Percentiles rank a stretch among this genome's conserved stretches.
Conservation (phyloP, 2,113 vertebrate genomes). For the Dolichallabes microphthalmus region DNA sequence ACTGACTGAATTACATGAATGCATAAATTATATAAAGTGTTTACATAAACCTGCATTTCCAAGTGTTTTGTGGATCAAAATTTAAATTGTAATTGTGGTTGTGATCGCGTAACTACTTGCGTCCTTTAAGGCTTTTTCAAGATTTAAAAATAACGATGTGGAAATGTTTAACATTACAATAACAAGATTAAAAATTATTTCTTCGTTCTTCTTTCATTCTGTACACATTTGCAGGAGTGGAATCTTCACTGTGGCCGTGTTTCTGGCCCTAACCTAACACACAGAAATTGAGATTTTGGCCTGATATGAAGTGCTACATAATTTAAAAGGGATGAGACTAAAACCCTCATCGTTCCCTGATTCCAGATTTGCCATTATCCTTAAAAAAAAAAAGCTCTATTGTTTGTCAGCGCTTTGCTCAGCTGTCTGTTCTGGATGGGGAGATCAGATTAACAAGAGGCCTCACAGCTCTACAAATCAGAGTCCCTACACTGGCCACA, state of each 20-base stretch:
- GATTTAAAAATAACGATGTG: not conserved
- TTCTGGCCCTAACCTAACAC: not conserved
- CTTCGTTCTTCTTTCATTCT: not conserved
- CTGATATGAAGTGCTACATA: too few species aligned
- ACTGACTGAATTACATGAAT: too few species aligned
- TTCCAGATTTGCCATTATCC: not conserved
- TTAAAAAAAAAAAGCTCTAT: not conserved
- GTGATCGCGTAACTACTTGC: not conserved
- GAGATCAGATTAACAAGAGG: slow-evolving; percentile 74
- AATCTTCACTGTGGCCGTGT: not conserved
- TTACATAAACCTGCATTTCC: too few species aligned
- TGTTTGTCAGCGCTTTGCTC: slow-evolving; percentile 53
- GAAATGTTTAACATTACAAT: not conserved
- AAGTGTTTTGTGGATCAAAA: too few species aligned
- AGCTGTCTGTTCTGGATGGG: slow-evolving; percentile 68
- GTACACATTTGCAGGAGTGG: not conserved
- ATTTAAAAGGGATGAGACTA: not conserved
- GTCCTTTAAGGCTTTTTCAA: not conserved
- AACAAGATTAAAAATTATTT: not conserved
- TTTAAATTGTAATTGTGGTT: not conserved
- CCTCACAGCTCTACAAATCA: slow-evolving; percentile 61
- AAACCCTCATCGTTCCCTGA: not conserved
- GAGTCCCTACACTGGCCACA: slow-evolving; percentile 62
- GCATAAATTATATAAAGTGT: not conserved
- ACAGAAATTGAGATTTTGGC: too few species aligned